Evolutionary conservation across 2,113 vertebrate genomes (phyloP), one percentile per base, ranked within the genome.

Genomic region (Phoxinus phoxinus): DNA sequence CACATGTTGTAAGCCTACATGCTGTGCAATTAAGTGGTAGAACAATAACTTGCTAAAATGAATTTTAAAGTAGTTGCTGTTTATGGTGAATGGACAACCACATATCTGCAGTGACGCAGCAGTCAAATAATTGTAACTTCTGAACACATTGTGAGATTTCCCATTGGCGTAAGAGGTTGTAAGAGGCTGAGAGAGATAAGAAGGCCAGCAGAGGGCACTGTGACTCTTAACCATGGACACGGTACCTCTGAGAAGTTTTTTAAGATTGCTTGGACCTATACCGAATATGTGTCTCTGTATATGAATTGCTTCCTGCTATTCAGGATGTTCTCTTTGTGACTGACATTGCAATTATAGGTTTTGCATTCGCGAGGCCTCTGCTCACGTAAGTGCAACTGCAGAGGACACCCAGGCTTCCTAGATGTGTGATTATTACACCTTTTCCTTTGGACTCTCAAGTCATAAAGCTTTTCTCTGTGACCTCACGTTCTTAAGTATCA

Each of bases 271-370:
- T 79, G 76, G 48, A 85, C 59, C 75, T 58, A 85, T 71, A 71
- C 25, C 3, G 48, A 56, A 51, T 53, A 3, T 61, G 19, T 79
- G 51, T 90, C 81, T 37, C 6, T 51, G 87, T 90, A 91, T 92
- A 94, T 86, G 71, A 91, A 90, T 89, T 80, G 86, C 84, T 89
- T 85, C 86, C 94, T 94, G 90, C 91, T 92, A 94, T 95, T 94
- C 95, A 88, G 88, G 65, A 86, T 89, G 87, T 90, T 88, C 82
- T 86, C 44, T 61, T 88, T 74, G 6, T 94, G 95, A 95, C 92
- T 95, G 94, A 94, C 94, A 94, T 77, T 86, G 92, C 93, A 95
- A 93, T 95, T 94, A 94, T 71, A 92, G 92, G 89, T 89, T 95
- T 93, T 94, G 91, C 92, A 93, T 94, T 94, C 91, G 94, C 94